Conservation (phyloP, 2,888 invertebrate species). For the Linnaemya vulpina region DNA sequence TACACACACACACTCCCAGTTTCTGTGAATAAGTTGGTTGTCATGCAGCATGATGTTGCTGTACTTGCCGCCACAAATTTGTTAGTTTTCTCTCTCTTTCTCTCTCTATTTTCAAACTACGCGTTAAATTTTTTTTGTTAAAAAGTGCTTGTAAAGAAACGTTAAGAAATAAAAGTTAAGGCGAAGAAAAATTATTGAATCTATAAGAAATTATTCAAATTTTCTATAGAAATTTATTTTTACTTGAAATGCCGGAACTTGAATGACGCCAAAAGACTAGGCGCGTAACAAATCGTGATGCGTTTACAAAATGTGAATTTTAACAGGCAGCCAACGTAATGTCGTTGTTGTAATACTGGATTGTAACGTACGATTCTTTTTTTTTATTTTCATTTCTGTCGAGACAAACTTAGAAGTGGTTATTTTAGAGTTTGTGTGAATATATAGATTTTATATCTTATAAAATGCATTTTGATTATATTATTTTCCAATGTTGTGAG, state of each 20-base stretch:
- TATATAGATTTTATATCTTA: neutral
- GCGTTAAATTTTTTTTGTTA: conserved; percentile 11
- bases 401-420: conserved; percentile 12
- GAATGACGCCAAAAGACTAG: conserved; percentile 71
- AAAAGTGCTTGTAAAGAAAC: conserved; percentile 14
- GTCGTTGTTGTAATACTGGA: conserved; percentile 2
- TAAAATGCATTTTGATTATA: conserved; percentile 12
- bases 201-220: conserved; percentile 67
- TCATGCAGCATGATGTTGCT: conserved; percentile 36
- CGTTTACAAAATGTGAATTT: conserved; percentile 69
- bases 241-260: conserved; percentile 71
- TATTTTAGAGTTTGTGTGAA: conserved; percentile 19
- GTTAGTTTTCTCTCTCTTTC: conserved; percentile 9
- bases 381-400: neutral
- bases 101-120: conserved; percentile 32
- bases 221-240: conserved; percentile 71
- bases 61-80: conserved; percentile 41
- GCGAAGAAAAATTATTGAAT: conserved; percentile 58
- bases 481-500: neutral
- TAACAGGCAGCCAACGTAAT: conserved; percentile 51
- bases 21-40: conserved; percentile 8
- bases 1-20: neutral
- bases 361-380: neutral
- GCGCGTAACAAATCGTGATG: conserved; percentile 72
- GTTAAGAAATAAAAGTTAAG: conserved; percentile 39